These are phyloP conservation scores for Chaetogeoica ovagalla DNA, from an alignment of 2,888 invertebrate species.

Conservation along the genomic window DNA sequence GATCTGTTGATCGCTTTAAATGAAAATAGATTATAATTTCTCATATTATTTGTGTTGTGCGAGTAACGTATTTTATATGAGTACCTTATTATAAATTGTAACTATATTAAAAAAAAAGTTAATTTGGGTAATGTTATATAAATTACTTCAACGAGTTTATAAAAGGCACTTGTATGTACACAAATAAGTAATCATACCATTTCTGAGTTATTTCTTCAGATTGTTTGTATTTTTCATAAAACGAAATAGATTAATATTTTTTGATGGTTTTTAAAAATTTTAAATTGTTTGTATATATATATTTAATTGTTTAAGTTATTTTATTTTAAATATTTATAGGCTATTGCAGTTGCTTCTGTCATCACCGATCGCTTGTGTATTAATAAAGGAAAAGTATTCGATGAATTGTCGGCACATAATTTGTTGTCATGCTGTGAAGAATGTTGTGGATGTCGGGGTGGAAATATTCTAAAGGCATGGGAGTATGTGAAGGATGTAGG, in stretches of 20 bases:
- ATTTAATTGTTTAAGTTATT: neutral
- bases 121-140: no score
- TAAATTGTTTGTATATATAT: neutral
- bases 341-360: constrained; percentile 28
- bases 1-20: no score
- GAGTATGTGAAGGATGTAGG: constrained; percentile 7
- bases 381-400: neutral
- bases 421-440: constrained; percentile 35
- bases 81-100: no score
- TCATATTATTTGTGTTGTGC: no score
- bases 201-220: no score
- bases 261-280: constrained; percentile 1
- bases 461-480: constrained; percentile 19
- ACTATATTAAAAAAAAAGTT: no score
- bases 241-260: neutral
- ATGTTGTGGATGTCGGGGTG: constrained; percentile 20
- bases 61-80: no score
- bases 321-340: constrained; percentile 58
- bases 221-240: no score
- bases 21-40: no score
- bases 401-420: constrained; percentile 26
- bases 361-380: constrained; percentile 36
- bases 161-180: no score
- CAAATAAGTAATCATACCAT: no score
- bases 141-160: no score